phyloP scores from a whole-genome alignment of 1,140 invertebrate species.

The Drosophila kurseongensis region DNA sequence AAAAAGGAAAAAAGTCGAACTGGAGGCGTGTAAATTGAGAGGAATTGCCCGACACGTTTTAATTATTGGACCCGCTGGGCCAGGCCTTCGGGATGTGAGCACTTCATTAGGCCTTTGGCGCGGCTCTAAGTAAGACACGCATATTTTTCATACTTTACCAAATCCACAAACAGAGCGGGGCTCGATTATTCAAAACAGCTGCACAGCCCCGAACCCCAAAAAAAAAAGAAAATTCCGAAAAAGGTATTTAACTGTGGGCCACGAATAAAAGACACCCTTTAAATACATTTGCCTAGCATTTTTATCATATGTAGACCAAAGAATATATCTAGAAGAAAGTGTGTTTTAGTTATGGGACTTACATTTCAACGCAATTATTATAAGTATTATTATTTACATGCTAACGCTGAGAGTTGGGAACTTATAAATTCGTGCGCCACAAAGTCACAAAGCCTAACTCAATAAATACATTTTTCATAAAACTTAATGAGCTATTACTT shows the following conservation, averaged over 20 bases:
- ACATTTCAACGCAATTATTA: too few species aligned
- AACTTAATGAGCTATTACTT: not conserved
- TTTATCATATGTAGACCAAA: too few species aligned
- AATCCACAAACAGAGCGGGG: conserved; percentile 53
- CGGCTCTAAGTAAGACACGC: conserved; percentile 53
- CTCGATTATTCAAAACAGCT: conserved; percentile 75
- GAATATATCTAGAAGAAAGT: too few species aligned
- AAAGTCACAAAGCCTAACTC: too few species aligned
- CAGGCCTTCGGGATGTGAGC: conserved; percentile 11
- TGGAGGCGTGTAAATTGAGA: conserved; percentile 35
- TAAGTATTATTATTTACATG: too few species aligned
- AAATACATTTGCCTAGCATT: too few species aligned
- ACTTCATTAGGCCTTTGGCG: conserved; percentile 57
- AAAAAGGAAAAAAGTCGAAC: not conserved
- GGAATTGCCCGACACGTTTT: conserved; percentile 39
- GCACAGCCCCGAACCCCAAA: conserved; percentile 8
- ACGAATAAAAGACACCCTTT: conserved; percentile 3
- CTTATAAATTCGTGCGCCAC: too few species aligned
- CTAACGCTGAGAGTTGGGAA: too few species aligned
- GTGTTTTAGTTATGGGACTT: too few species aligned
- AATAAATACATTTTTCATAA: not conserved
- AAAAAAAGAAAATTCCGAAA: conserved; percentile 8
- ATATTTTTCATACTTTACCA: conserved; percentile 79
- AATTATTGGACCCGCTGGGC: conserved; percentile 23
- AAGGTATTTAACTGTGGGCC: not conserved